Evolutionary conservation across 2,888 invertebrate species (phyloP).

Genomic region (Eucera pruinosa): DNA sequence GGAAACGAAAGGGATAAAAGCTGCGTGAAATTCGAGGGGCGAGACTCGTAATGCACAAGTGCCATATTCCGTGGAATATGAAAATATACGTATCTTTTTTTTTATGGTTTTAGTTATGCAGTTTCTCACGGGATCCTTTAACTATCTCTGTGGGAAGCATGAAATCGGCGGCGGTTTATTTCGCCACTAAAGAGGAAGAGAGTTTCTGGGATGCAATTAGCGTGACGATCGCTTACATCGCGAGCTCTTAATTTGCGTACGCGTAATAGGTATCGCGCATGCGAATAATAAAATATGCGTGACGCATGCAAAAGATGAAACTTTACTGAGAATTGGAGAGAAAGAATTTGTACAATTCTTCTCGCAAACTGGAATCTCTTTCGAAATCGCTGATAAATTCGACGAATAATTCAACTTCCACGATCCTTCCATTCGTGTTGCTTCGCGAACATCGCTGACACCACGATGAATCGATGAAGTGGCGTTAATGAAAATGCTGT

Average conservation of each 20-base stretch:
- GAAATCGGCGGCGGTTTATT: background rate
- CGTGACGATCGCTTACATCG: conserved; percentile 12
- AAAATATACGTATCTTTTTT: background rate
- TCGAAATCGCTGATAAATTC: too few species aligned
- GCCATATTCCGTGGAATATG: background rate
- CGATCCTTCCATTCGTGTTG: too few species aligned
- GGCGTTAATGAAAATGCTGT: too few species aligned
- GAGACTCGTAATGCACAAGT: background rate
- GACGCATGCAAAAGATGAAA: too few species aligned
- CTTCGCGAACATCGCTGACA: too few species aligned
- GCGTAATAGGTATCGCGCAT: background rate
- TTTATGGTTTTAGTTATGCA: background rate
- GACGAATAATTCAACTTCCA: too few species aligned
- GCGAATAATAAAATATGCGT: background rate
- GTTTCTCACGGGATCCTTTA: conserved; percentile 2
- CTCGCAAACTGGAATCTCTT: background rate
- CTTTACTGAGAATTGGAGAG: background rate
- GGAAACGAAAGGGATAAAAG: background rate
- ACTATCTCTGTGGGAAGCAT: background rate
- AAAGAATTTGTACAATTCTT: too few species aligned
- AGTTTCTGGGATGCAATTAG: background rate
- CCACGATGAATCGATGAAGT: too few species aligned
- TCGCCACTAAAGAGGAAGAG: background rate
- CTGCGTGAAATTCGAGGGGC: background rate
- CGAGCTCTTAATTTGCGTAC: background rate